phyloP scores from a whole-genome alignment of 2,113 vertebrate genomes.

The Parus major region DNA sequence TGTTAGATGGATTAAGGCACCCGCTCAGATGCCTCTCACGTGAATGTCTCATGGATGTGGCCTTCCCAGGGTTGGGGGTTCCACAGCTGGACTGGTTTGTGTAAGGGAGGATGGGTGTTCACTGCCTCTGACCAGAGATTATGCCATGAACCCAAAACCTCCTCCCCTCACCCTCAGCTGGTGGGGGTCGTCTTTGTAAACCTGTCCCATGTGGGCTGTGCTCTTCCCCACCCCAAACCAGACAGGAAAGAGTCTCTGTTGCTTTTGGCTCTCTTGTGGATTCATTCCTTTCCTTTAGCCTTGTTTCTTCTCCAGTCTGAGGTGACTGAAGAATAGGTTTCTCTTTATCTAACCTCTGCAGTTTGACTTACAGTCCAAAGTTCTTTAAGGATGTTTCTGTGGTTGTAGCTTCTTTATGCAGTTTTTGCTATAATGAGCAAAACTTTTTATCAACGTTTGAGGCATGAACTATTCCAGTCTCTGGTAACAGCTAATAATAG shows the following conservation, averaged over 20 bases:
- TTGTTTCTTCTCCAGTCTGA: neutral
- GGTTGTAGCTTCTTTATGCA: neutral
- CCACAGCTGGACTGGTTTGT: neutral
- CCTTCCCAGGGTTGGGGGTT: neutral
- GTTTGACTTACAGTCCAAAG: neutral
- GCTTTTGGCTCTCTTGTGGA: too few relatives aligned
- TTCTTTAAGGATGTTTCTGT: neutral
- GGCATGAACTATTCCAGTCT: neutral
- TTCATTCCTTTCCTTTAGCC: neutral
- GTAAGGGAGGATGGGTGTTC: too few relatives aligned
- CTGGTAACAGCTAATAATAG: neutral
- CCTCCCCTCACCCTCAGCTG: fast-evolving
- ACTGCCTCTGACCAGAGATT: neutral
- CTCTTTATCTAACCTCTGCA: neutral
- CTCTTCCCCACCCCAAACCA: neutral
- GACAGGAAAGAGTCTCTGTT: neutral
- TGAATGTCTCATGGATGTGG: neutral
- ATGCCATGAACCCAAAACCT: neutral
- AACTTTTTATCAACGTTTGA: neutral
- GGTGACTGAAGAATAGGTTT: neutral
- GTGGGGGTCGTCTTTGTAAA: fast-evolving
- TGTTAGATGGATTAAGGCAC: too few relatives aligned
- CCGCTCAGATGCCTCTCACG: neutral
- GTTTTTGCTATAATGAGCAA: neutral
- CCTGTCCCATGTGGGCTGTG: neutral